Base-by-base conservation (phyloP, 2,888 invertebrate species). In the Gymnocheta viridis region DNA sequence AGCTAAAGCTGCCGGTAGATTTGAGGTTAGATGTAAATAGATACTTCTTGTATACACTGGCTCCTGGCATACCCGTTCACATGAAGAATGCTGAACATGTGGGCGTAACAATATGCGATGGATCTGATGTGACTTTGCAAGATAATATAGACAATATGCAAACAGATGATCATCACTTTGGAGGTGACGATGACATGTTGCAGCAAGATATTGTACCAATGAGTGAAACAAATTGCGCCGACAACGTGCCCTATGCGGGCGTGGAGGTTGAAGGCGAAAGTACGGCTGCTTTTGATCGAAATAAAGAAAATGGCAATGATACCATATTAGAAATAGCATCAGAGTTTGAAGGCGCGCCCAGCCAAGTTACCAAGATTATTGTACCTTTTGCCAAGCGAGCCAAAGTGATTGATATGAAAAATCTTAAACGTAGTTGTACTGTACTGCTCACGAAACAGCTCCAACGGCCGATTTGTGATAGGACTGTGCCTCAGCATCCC, bases 331-430 rank as follows among this genome's bases (percentile, higher is more conserved):
- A 92, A 86, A 92, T 92, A 38, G 93, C 93, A 0, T 92, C 93
- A 4, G 93, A 95, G 88, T 93, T 95, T 90, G 93, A 96, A 10
- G 94, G 94, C 56, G 94, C 94, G 2, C 96, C 96, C 0, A 94
- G 94, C 82, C 94, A 91, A 87, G 91, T 90, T 4, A 89, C 90
- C 24, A 95, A 95, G 92, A 94, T 95, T 60, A 94, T 95, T 88
- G 95, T 98, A 82, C 94, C 95, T 0, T 97, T 96, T 91, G 96
- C 97, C 5, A 94, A 95, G 91, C 94, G 95, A 74, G 96, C 98
- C 5, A 98, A 98, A 89, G 96, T 95, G 80, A 94, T 98, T 51
- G 96, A 98, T 89, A 97, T 98, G 94, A 96, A 95, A 88, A 95
- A 94, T 89, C 91, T 98, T 56, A 98, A 98, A 90, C 92, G 93